phyloP scores from a whole-genome alignment of 1,140 invertebrate genomes.

The Drosophila pallidifrons region DNA sequence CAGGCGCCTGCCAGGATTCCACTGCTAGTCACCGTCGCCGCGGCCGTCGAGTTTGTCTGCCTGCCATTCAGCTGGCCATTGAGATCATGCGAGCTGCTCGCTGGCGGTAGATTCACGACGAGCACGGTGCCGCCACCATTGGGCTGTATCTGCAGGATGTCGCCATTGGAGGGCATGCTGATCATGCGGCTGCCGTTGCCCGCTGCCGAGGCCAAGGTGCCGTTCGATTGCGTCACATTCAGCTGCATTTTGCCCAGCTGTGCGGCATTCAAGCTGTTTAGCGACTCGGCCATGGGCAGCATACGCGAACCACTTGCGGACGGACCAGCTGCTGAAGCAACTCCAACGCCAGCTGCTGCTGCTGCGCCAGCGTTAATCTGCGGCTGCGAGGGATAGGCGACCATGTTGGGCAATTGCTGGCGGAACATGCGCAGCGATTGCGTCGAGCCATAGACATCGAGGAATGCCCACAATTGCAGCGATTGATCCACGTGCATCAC shows the following conservation, averaged over 20 bases:
- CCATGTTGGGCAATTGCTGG: slow-evolving; percentile 82
- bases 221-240: slow-evolving; percentile 68
- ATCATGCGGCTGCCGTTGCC: slow-evolving; percentile 84
- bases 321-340: slow-evolving; percentile 28
- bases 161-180: slow-evolving; percentile 85
- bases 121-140: slow-evolving; percentile 89
- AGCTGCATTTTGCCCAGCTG: slow-evolving; percentile 82
- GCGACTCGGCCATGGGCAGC: slow-evolving; percentile 85
- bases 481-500: slow-evolving; percentile 98
- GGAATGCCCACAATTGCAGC: slow-evolving; percentile 95
- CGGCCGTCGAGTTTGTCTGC: slow-evolving; percentile 58
- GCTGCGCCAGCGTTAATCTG: slow-evolving; percentile 58
- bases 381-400: slow-evolving; percentile 77
- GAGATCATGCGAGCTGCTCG: slow-evolving; percentile 84
- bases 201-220: slow-evolving; percentile 71
- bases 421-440: slow-evolving; percentile 91
- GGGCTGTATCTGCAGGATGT: slow-evolving; percentile 88
- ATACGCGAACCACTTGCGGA: slow-evolving; percentile 51
- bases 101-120: slow-evolving; percentile 92
- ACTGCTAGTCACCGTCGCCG: slow-evolving; percentile 57
- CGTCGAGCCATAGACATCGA: slow-evolving; percentile 98
- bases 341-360: slow-evolving; percentile 1
- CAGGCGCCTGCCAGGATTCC: slow-evolving; percentile 82
- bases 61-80: slow-evolving; percentile 48
- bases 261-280: slow-evolving; percentile 85